These are phyloP conservation scores for Euura lappo DNA, from an alignment of 1,140 invertebrate genomes.

Conservation along the genomic window DNA sequence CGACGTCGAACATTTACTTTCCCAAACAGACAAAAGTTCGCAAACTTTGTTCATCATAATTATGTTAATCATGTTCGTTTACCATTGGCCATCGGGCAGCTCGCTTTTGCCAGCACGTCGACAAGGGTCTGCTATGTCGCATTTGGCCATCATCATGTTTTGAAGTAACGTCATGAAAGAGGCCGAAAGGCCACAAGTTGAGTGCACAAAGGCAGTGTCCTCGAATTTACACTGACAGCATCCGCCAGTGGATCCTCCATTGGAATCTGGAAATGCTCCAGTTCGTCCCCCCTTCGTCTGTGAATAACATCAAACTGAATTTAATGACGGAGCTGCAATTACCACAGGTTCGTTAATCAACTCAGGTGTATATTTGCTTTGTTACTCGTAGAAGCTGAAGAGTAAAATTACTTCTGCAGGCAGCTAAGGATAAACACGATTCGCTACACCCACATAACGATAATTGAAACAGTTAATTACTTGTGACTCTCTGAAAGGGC, in stretches of 20 bases:
- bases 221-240: slow-evolving; percentile 55
- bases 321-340: no score
- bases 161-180: slow-evolving; percentile 62
- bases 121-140: slow-evolving; percentile 62
- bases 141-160: slow-evolving; percentile 59
- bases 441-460: no score
- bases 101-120: slow-evolving; percentile 44
- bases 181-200: slow-evolving; percentile 43
- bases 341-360: no score
- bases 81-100: slow-evolving; percentile 28
- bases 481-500: no score
- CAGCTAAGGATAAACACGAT: no score
- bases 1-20: no score
- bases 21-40: neutral
- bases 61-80: neutral
- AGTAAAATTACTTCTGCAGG: no score
- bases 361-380: no score
- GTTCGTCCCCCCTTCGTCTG: slow-evolving; percentile 38
- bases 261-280: slow-evolving; percentile 42
- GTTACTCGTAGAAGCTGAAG: no score
- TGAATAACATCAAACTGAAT: neutral
- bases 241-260: neutral
- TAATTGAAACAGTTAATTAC: no score
- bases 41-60: neutral
- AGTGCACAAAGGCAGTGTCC: slow-evolving; percentile 55